These are phyloP conservation scores for Bradypus variegatus DNA, from an alignment of 2,797 vertebrate species.

Conservation along the genomic window DNA sequence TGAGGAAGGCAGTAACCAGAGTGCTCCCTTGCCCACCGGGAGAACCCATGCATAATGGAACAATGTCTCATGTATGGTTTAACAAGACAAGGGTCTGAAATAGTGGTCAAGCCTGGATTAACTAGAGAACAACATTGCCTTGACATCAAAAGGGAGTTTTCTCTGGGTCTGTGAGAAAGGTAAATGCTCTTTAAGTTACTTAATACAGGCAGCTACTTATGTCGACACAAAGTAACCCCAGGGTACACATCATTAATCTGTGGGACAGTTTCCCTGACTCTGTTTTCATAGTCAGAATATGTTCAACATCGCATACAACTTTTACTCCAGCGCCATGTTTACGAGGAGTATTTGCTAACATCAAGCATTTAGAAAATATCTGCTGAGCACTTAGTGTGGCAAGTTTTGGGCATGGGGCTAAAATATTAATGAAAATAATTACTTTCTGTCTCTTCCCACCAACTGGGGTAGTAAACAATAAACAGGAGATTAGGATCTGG, in stretches of 20 bases:
- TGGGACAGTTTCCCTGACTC: background rate
- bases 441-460: background rate
- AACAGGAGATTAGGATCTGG: background rate
- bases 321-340: background rate
- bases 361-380: background rate
- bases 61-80: background rate
- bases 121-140: background rate
- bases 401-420: background rate
- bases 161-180: background rate
- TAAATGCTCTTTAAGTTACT: background rate
- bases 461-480: background rate
- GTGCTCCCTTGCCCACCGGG: background rate
- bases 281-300: background rate
- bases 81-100: background rate
- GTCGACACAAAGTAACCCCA: background rate
- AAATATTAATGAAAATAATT: background rate
- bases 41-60: background rate
- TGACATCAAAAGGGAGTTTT: background rate
- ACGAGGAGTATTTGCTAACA: background rate
- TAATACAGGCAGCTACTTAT: background rate
- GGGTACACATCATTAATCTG: background rate
- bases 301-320: background rate
- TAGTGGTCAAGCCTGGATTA: background rate
- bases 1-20: background rate
- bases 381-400: background rate